These are phyloP conservation scores for Pomatostomus ruficeps DNA, from an alignment of 2,113 vertebrate species.

Conservation along the genomic window DNA sequence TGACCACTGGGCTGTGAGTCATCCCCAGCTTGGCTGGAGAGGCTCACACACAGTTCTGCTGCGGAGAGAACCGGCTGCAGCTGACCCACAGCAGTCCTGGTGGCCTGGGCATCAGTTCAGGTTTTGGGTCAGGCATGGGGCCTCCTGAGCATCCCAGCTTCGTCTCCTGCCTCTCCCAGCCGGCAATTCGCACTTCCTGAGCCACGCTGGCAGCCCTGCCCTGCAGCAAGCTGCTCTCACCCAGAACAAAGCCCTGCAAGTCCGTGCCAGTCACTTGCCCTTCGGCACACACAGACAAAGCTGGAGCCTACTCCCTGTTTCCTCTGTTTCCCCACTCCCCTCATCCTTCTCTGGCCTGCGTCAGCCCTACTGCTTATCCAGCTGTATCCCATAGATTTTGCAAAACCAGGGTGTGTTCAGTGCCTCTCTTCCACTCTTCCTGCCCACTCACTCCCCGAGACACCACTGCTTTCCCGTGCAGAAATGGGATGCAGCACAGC, in stretches of 20 bases:
- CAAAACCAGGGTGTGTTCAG: background rate
- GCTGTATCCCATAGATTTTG: background rate
- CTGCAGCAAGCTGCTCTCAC: background rate
- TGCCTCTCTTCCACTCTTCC: background rate
- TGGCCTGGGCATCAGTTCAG: fast-evolving
- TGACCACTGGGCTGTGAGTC: background rate
- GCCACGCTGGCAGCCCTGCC: background rate
- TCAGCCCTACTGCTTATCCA: background rate
- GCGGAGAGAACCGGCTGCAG: fast-evolving
- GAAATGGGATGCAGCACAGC: fast-evolving
- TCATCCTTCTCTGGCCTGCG: background rate
- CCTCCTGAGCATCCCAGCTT: background rate
- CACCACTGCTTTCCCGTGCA: background rate
- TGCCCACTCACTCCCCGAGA: background rate
- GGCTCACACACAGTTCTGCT: background rate
- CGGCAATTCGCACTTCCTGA: background rate
- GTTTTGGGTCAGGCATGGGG: background rate
- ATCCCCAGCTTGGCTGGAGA: background rate
- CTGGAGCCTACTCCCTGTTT: fast-evolving
- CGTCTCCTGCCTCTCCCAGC: background rate
- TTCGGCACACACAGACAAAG: fast-evolving
- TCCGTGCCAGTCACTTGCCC: background rate
- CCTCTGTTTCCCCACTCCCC: background rate
- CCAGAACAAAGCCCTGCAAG: background rate
- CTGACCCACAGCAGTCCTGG: background rate